These are phyloP conservation scores for Eumacrocentrus americanus DNA, from an alignment of 2,888 invertebrate species.

Conservation along the genomic window DNA sequence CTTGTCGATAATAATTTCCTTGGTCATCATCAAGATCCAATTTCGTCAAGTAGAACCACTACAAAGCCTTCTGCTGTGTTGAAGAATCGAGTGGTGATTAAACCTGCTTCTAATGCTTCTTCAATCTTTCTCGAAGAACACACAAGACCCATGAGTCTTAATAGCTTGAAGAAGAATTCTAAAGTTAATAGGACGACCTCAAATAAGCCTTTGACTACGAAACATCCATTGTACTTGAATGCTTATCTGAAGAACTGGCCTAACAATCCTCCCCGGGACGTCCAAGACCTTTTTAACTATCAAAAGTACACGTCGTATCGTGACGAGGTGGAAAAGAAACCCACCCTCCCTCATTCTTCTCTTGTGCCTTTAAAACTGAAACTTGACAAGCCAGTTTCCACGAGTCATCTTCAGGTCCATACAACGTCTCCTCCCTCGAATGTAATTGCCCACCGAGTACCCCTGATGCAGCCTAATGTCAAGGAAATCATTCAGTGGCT, in stretches of 20 bases:
- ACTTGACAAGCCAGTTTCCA: neutral
- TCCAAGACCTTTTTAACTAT: constrained; percentile 51
- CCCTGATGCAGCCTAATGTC: constrained; percentile 33
- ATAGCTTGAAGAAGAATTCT: neutral
- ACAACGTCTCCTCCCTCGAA: neutral
- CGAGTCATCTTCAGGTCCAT: constrained; percentile 18
- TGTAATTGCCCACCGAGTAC: constrained; percentile 28
- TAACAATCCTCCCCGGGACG: constrained; percentile 44
- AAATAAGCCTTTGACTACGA: neutral
- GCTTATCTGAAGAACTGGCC: constrained; percentile 52
- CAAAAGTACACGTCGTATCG: constrained; percentile 51
- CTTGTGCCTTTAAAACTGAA: neutral
- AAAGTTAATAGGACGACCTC: constrained; percentile 1
- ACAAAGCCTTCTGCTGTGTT: constrained; percentile 8
- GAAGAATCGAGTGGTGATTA: constrained; percentile 31
- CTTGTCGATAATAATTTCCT: neutral
- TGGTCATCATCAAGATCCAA: neutral
- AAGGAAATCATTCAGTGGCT: constrained; percentile 51
- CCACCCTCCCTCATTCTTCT: neutral
- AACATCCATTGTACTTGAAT: constrained; percentile 2
- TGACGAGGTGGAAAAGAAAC: constrained; percentile 19
- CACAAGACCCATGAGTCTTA: neutral
- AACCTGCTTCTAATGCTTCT: constrained; percentile 8
- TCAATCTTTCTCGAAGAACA: neutral
- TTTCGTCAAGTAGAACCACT: neutral